phyloP scores from a whole-genome alignment of 2,797 vertebrate genomes.

The Arnoldichthys spilopterus region DNA sequence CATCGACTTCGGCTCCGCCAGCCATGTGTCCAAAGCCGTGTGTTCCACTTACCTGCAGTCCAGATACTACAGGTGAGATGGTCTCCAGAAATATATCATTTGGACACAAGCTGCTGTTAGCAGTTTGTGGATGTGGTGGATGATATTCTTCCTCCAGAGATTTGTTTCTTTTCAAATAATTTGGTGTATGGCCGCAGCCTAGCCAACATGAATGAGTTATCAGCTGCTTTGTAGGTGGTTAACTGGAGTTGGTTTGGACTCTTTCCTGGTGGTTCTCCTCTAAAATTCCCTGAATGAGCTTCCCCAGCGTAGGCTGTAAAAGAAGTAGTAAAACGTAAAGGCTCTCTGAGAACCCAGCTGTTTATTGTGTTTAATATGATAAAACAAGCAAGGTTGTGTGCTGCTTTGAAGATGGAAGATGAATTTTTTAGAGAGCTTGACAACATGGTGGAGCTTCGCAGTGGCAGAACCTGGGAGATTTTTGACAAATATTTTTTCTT shows the following conservation, averaged over 20 bases:
- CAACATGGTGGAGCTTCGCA: constrained; percentile 36
- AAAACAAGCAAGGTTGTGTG: constrained; percentile 58
- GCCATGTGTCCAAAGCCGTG: constrained; percentile 98
- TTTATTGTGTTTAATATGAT: constrained; percentile 63
- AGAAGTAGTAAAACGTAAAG: constrained; percentile 56
- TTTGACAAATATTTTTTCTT: constrained; percentile 47
- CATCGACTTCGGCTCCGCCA: constrained; percentile 98
- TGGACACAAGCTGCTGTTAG: neutral
- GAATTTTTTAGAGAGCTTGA: constrained; percentile 51
- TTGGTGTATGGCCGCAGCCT: neutral
- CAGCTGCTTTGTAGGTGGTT: constrained; percentile 23
- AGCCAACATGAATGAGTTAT: neutral
- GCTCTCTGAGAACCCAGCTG: constrained; percentile 59
- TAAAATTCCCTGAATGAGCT: constrained; percentile 35
- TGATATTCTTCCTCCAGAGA: neutral
- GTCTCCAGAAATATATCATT: neutral
- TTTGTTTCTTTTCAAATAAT: neutral
- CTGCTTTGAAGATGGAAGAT: constrained; percentile 62
- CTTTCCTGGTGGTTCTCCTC: constrained; percentile 39
- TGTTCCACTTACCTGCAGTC: constrained; percentile 99
- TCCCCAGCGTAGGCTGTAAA: constrained; percentile 40
- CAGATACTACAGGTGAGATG: constrained; percentile 96
- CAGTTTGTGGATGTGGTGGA: neutral
- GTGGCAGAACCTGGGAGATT: constrained; percentile 57
- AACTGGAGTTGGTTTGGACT: constrained; percentile 36